Conservation (phyloP, 2,113 vertebrate genomes). For the Puffinus mauretanicus region DNA sequence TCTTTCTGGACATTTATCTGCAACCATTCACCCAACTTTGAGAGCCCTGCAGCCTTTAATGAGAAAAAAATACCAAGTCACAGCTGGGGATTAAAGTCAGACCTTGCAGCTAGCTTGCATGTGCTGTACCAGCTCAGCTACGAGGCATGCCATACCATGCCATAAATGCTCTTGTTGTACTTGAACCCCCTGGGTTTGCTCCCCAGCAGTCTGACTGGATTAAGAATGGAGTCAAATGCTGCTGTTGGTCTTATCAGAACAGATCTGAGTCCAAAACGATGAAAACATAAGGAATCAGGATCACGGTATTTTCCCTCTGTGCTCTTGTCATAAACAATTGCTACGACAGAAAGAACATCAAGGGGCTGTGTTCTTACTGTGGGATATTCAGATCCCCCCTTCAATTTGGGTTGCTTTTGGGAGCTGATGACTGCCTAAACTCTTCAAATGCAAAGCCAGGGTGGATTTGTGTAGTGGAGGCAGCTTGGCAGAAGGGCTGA, state of each 20-base stretch:
- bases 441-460: not conserved
- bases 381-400: not conserved
- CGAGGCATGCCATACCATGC: not conserved
- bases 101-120: not conserved
- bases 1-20: conserved; percentile 10
- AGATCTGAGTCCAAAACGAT: conserved; percentile 29
- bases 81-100: conserved; percentile 38
- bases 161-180: not conserved
- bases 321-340: conserved; percentile 44
- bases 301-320: not conserved
- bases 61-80: conserved; percentile 36
- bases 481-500: not conserved
- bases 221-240: conserved; percentile 49
- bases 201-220: conserved; percentile 40
- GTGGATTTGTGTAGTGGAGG: not conserved
- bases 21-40: conserved; percentile 4
- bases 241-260: conserved; percentile 27
- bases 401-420: not conserved
- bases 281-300: conserved; percentile 39
- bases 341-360: not conserved
- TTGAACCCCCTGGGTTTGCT: conserved; percentile 15
- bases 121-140: not conserved
- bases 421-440: conserved; percentile 6
- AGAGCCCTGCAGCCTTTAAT: not conserved
- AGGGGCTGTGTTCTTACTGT: not conserved